phyloP scores from a whole-genome alignment of 2,113 vertebrate genomes.

The Podarcis cretensis region DNA sequence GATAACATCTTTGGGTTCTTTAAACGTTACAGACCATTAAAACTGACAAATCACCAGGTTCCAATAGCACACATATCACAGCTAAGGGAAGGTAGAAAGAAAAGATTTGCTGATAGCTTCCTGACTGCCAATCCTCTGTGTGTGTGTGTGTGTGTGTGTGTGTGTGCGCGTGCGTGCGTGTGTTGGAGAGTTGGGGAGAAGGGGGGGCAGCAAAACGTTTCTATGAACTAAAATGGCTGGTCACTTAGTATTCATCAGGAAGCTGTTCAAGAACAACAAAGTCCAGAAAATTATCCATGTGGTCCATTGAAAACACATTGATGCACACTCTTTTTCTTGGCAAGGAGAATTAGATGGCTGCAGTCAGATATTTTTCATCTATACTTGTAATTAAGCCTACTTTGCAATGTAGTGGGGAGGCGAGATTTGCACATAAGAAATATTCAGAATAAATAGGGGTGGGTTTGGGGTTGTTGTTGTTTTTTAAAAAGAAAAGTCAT shows the following conservation, averaged over 20 bases:
- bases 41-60: conserved; percentile 36
- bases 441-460: neutral
- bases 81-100: neutral
- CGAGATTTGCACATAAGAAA: neutral
- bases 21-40: conserved; percentile 44
- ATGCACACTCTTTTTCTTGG: neutral
- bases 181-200: no score
- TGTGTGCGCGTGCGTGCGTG: no score
- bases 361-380: neutral
- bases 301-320: conserved; percentile 10
- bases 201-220: neutral
- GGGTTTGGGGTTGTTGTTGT: neutral
- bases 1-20: conserved; percentile 1
- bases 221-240: conserved; percentile 31
- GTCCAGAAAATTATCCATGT: conserved; percentile 25
- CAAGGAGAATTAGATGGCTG: neutral
- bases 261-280: neutral
- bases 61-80: conserved; percentile 18
- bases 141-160: no score
- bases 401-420: neutral
- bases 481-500: neutral
- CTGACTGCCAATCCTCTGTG: neutral
- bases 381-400: conserved; percentile 21
- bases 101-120: conserved; percentile 22
- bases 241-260: neutral